Percentiles rank a stretch among this genome's conserved stretches.
Evolutionary conservation across 2,797 vertebrate species (phyloP).

Genomic region (Vireo griseus): DNA sequence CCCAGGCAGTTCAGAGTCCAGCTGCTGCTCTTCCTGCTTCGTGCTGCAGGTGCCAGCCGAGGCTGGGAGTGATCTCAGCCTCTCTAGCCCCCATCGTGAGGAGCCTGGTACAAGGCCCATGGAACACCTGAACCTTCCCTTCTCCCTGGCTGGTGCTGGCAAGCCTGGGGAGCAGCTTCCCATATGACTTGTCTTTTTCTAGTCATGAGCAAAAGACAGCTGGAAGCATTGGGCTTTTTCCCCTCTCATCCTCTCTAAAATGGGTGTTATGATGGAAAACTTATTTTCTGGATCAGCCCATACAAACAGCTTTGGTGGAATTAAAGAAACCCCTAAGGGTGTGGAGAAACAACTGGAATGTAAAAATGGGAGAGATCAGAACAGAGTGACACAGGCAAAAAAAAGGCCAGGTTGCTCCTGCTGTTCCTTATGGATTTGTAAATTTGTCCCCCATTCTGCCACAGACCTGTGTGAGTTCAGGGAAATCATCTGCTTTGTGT

Average conservation of each 20-base stretch:
- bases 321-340: background rate
- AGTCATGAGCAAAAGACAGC: rapidly evolving
- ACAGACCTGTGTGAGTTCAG: background rate
- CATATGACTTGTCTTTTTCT: background rate
- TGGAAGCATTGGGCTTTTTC: rapidly evolving
- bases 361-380: background rate
- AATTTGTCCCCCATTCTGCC: background rate
- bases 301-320: background rate
- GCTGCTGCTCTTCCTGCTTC: background rate
- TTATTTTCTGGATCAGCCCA: background rate
- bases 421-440: background rate
- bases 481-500: background rate
- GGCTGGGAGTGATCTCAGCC: rapidly evolving
- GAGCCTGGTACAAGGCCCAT: background rate
- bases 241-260: background rate
- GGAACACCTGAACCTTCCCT: background rate
- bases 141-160: background rate
- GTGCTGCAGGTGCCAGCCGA: background rate
- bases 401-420: background rate
- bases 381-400: background rate
- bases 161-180: background rate
- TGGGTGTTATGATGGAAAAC: background rate
- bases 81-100: background rate
- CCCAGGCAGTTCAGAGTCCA: background rate
- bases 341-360: background rate